A percentile compares a stretch with the other conserved stretches of the same genome.
These are phyloP conservation scores for Gymnopithys bicolor DNA, from an alignment of 2,797 vertebrate species.

Conservation along the genomic window DNA sequence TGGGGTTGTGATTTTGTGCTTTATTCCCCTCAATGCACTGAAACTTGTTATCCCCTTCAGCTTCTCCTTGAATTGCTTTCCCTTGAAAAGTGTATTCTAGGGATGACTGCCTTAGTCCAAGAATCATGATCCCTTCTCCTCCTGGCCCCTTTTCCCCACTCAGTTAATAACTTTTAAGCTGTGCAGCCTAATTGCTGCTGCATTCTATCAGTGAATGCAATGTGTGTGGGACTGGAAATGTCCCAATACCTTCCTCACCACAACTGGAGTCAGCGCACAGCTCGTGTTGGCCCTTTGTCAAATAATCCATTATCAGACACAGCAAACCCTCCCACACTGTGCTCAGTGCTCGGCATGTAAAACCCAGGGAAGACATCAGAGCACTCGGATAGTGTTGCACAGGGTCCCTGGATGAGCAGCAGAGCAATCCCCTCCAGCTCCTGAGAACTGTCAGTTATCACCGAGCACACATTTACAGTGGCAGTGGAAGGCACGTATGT, in stretches of 20 bases:
- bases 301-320: conserved; percentile 49
- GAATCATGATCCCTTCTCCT: neutral
- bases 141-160: neutral
- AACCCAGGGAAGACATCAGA: neutral
- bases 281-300: conserved; percentile 38
- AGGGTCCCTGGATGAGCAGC: neutral
- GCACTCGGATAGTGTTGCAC: neutral
- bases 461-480: conserved; percentile 11
- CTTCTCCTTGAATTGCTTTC: neutral
- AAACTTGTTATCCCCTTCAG: conserved; percentile 12
- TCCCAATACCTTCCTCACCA: conserved; percentile 40
- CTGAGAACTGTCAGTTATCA: conserved; percentile 24
- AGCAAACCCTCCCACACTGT: neutral
- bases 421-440: neutral
- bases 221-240: conserved; percentile 39
- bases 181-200: neutral
- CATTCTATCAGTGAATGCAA: conserved; percentile 14
- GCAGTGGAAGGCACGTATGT: conserved; percentile 41
- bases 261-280: conserved; percentile 25
- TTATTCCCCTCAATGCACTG: neutral
- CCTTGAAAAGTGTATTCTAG: neutral
- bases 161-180: conserved; percentile 21
- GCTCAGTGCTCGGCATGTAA: neutral
- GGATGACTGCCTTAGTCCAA: conserved; percentile 2
- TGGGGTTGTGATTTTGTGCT: conserved; percentile 9